Conservation (phyloP, 1,140 invertebrate species). For the Psix sp. region DNA sequence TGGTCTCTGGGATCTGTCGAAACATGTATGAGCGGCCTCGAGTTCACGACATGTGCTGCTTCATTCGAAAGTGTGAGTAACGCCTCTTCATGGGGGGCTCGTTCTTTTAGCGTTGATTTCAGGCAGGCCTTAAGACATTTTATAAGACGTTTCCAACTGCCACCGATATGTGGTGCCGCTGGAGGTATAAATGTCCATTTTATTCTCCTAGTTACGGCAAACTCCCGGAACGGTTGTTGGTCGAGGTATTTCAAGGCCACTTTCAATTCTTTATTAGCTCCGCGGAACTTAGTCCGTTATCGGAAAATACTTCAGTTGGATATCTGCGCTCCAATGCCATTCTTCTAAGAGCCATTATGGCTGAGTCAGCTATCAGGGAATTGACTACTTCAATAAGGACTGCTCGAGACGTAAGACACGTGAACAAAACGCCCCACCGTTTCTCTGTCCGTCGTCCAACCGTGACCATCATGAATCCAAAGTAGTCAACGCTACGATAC, state of each 20-base stretch:
- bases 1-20: conserved; percentile 15
- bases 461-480: conserved; percentile 5
- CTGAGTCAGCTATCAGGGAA: conserved; percentile 36
- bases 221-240: background rate
- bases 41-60: conserved; percentile 7
- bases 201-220: background rate
- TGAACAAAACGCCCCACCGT: conserved; percentile 52
- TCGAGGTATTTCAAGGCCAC: background rate
- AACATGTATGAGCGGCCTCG: conserved; percentile 2
- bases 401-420: conserved; percentile 52
- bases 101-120: background rate
- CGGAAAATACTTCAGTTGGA: conserved; percentile 42
- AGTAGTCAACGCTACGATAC: conserved; percentile 4
- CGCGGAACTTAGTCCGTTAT: conserved; percentile 43
- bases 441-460: conserved; percentile 31
- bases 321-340: conserved; percentile 53
- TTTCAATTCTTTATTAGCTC: background rate
- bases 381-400: conserved; percentile 59
- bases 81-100: background rate
- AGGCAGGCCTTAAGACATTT: background rate
- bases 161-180: background rate
- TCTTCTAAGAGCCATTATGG: conserved; percentile 20
- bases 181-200: background rate
- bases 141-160: background rate
- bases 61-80: background rate